Evolutionary conservation across 2,888 invertebrate species (phyloP), one percentile per base, ranked within the genome.

Genomic region (Agonopterix alstromeriana): DNA sequence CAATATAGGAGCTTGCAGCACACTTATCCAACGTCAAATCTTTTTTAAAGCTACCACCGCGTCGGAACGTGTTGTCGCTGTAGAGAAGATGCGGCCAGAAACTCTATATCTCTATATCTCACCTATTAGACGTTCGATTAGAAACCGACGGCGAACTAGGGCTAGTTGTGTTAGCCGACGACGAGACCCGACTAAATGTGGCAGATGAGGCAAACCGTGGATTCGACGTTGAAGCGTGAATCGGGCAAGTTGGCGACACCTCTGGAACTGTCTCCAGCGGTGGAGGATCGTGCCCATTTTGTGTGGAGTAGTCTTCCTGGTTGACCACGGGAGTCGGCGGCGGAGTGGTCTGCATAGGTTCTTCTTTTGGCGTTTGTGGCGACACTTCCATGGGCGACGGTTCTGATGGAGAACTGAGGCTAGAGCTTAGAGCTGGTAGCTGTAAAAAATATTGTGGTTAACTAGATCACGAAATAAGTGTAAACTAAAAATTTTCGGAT

Each of bases 201-300:
- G 35, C 35, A 10, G 43, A 10, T 4, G 43, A 11, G 11, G 35
- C 35, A 27, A 27, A 35, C 43, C 35, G 43, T 43, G 35, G 9
- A n/a, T 38, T 36, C 8, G 45, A 45, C 3, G 36, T 45, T 1
- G 45, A 36, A 5, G 91, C 90, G 1, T 91, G 83, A 36, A 91
- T 91, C 9, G 45, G 45, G 12, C 45, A 14, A 2, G 11, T 36
- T 3, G 38, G 9, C n/a, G 11, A 10, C 35, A 10, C 35, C 12
- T 45, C 45, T 0, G 36, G 43, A 4, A 36, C 12, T 8, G 10
- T 36, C 2, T 36, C 36, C 35, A 45, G 9, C 2, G 45, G 12
- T 1, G 14, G 17, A 17, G 9, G 14, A 10, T 17, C 11, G 42
- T 12, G 27, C 27, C 27, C 27, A 7, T 27, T 27, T 27, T 27